Percentiles rank a stretch among this genome's conserved stretches.
These are phyloP conservation scores for Spodoptera litura DNA, from an alignment of 1,140 invertebrate species.

Conservation along the genomic window DNA sequence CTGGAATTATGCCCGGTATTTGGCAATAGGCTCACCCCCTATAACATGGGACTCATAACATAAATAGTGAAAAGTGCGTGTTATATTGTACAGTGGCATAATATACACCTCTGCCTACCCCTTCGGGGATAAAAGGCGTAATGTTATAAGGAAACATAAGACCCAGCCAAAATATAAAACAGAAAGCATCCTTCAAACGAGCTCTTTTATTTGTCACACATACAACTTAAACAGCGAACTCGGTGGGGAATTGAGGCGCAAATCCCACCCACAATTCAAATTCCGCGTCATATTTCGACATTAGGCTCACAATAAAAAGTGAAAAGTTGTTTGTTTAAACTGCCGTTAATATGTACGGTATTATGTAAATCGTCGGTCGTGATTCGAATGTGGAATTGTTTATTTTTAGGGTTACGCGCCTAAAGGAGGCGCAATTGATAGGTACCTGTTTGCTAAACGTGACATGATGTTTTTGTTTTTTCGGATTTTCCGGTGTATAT, in stretches of 20 bases:
- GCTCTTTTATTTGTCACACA: constrained; percentile 4
- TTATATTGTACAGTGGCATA: no score
- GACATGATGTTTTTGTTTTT: no score
- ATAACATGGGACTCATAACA: no score
- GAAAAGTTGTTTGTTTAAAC: constrained; percentile 41
- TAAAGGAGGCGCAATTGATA: background rate
- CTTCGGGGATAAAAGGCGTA: no score
- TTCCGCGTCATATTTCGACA: constrained; percentile 22
- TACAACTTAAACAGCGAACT: constrained; percentile 5
- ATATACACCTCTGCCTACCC: no score
- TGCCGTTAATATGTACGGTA: constrained; percentile 38
- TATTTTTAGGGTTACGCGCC: constrained; percentile 12
- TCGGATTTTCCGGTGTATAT: no score
- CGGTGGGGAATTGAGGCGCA: constrained; percentile 2
- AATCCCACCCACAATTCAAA: constrained; percentile 18
- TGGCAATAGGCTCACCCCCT: no score
- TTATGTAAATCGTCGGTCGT: constrained; percentile 28
- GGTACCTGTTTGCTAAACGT: no score
- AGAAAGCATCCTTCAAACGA: background rate
- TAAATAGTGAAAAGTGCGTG: no score
- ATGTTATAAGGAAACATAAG: no score
- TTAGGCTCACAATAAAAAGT: constrained; percentile 33
- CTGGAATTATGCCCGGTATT: no score
- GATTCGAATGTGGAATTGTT: constrained; percentile 37
- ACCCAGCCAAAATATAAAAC: background rate